Conservation (phyloP, 2,888 invertebrate species). For the Hemithea aestivaria region DNA sequence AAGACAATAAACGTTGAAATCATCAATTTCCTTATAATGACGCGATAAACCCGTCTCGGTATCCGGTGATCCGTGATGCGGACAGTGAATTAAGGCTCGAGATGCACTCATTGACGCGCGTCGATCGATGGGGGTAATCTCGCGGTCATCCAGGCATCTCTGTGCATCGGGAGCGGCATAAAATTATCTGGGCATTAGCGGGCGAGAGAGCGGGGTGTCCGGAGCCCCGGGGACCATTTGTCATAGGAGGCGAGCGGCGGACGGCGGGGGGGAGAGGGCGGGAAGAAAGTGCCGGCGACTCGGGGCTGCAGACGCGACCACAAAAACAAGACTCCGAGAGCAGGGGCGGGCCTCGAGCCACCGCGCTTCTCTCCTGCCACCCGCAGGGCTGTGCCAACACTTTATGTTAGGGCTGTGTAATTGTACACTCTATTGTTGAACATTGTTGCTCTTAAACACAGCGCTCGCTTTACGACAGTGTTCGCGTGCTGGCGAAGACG, state of each 20-base stretch:
- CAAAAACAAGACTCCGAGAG: slow-evolving; percentile 73
- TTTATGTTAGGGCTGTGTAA: slow-evolving; percentile 38
- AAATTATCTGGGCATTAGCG: slow-evolving; percentile 75
- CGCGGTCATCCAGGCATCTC: slow-evolving; percentile 62
- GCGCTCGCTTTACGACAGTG: slow-evolving; percentile 21
- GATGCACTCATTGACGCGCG: slow-evolving; percentile 63
- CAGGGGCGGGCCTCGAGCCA: slow-evolving; percentile 62
- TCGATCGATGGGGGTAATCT: slow-evolving; percentile 69
- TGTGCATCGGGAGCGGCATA: slow-evolving; percentile 67
- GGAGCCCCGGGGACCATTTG: slow-evolving; percentile 69
- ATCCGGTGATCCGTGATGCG: slow-evolving; percentile 58
- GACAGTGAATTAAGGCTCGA: slow-evolving; percentile 55
- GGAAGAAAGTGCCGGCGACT: slow-evolving; percentile 65
- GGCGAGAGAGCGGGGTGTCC: slow-evolving; percentile 55
- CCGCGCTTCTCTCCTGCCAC: slow-evolving; percentile 50
- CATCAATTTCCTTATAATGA: slow-evolving; percentile 55
- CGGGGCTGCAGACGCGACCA: slow-evolving; percentile 74
- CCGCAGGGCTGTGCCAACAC: slow-evolving; percentile 50
- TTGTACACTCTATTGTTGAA: slow-evolving; percentile 34
- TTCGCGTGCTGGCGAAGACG: slow-evolving; percentile 20
- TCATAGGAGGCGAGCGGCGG: slow-evolving; percentile 62
- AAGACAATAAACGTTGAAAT: slow-evolving; percentile 23
- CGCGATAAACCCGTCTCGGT: slow-evolving; percentile 56
- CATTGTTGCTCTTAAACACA: slow-evolving; percentile 35
- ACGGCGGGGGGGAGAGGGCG: slow-evolving; percentile 41